phyloP scores from a whole-genome alignment of 1,140 invertebrate species.

The Propsilocerus akamusi region DNA sequence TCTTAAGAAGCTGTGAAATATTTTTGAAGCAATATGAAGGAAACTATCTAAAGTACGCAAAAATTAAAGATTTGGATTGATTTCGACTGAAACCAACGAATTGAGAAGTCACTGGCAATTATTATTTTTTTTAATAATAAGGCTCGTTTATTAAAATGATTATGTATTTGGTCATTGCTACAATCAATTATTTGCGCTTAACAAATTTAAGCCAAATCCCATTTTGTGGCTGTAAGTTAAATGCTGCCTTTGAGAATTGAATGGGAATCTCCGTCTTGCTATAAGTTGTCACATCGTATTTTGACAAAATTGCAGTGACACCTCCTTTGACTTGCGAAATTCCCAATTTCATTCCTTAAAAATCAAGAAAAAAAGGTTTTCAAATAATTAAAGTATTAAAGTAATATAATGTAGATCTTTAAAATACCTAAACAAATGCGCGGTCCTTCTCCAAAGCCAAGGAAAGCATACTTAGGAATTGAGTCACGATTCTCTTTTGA shows the following conservation, averaged over 20 bases:
- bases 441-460: not conserved
- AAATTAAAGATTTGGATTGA: no score
- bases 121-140: no score
- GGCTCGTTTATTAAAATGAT: no score
- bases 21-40: no score
- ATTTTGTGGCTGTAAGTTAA: not conserved
- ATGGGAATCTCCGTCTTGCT: not conserved
- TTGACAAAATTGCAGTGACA: not conserved
- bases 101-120: no score
- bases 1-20: no score
- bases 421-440: not conserved
- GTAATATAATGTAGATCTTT: no score
- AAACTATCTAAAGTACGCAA: no score
- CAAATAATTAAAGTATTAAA: no score
- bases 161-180: no score
- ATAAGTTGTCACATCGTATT: not conserved
- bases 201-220: not conserved
- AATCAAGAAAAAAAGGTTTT: no score
- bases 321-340: not conserved
- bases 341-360: not conserved
- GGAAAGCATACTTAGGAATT: not conserved
- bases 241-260: not conserved
- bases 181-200: not conserved
- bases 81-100: no score
- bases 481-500: not conserved